Evolutionary conservation across 1,140 invertebrate genomes (phyloP).

Genomic region (Triops longicaudatus): DNA sequence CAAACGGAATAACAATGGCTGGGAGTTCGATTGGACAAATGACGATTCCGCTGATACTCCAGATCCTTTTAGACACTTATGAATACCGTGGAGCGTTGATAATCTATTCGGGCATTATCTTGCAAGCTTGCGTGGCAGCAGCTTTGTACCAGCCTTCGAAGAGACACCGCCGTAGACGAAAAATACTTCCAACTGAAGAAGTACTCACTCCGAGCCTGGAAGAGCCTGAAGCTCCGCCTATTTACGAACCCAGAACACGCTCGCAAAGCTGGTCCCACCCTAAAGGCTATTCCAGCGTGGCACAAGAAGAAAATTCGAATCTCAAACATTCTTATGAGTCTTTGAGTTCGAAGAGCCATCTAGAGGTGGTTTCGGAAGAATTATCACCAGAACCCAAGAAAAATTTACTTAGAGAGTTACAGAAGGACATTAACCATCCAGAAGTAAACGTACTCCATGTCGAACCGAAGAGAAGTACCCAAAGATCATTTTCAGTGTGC

Average conservation of each 20-base stretch:
- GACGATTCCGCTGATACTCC: conserved; percentile 33
- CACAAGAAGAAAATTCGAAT: background rate
- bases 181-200: background rate
- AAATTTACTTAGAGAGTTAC: background rate
- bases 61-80: conserved; percentile 26
- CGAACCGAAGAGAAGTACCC: background rate
- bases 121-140: conserved; percentile 34
- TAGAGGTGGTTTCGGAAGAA: background rate
- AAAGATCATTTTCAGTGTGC: conserved; percentile 18
- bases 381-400: background rate
- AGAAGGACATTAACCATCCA: background rate
- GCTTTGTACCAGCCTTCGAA: conserved; percentile 34
- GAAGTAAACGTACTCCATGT: background rate
- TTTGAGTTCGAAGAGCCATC: background rate
- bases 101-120: conserved; percentile 36
- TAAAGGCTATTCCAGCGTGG: background rate
- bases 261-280: background rate
- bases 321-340: background rate
- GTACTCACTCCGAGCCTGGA: background rate
- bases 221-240: background rate
- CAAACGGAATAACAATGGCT: conserved; percentile 36
- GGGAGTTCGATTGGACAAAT: conserved; percentile 36
- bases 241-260: background rate
- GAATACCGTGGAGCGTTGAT: conserved; percentile 33
- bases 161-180: conserved; percentile 27